Evolutionary conservation across 2,113 vertebrate genomes (phyloP), one percentile per base, ranked within the genome.

Genomic region (Tretioscincus oriximinensis): DNA sequence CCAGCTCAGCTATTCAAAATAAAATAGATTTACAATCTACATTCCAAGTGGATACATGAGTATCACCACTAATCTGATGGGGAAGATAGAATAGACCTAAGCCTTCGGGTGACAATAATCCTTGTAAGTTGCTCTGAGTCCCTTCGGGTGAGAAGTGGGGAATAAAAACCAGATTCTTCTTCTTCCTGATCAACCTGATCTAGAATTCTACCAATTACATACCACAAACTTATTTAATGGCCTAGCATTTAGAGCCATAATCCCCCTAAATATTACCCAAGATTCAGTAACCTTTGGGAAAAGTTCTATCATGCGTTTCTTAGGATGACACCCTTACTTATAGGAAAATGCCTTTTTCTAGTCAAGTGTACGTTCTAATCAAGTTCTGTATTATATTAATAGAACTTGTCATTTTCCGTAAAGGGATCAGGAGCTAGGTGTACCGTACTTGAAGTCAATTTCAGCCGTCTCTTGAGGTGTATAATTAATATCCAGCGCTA

Each of bases 401-500:
- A 47, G 45, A 49, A 1, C 16, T 51, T 78, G 65, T 69, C 29
- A 69, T 69, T 78, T 78, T 78, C 29, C 51, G 21, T 58, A 16
- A n/a, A 76, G n/a, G 31, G 58, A 45, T 63, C 6, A 77, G 26
- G 16, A 68, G 35, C 77, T 78, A 60, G 65, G 49, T 78, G 29
- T 69, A 20, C 28, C 31, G 28, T 7, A 70, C 68, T 58, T 45
- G 29, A 79, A 70, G 67, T 70, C 49, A 69, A 69, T 69, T 69
- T 51, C 29, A 45, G 24, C 9, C 41, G 54, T 24, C 77, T 45
- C 31, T 45, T 79, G 31, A 8, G 65, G 49, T 9, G 61, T 79
- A 70, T 70, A 70, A 79, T 79, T 79, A 70, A 70, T 70, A 61
- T 45, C 67, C 31, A 60, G 29, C 60, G 67, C 67, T 79, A 70